These are phyloP conservation scores for Lagorchestes hirsutus DNA, from an alignment of 2,797 vertebrate species.

Conservation along the genomic window DNA sequence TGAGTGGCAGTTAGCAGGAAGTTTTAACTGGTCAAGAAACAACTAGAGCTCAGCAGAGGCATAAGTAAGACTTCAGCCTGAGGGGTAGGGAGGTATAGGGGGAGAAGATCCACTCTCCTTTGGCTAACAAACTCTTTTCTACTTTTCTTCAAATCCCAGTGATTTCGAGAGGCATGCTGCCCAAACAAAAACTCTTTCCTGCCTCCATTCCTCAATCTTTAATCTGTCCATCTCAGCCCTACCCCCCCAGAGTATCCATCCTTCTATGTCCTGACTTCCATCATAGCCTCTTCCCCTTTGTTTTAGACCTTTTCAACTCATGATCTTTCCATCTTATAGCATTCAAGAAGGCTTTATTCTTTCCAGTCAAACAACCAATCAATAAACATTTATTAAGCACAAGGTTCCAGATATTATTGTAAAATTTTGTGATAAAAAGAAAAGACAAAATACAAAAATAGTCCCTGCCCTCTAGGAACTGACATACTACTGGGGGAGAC, in stretches of 20 bases:
- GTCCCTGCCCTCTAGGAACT: neutral
- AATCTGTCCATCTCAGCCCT: neutral
- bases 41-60: neutral
- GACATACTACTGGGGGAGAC: neutral
- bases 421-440: neutral
- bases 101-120: neutral
- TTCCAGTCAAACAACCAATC: neutral
- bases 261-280: neutral
- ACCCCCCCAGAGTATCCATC: neutral
- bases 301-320: neutral
- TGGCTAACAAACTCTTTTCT: neutral
- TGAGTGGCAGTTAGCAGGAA: neutral
- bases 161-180: neutral
- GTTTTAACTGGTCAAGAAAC: neutral
- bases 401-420: neutral
- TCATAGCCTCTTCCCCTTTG: neutral
- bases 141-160: neutral
- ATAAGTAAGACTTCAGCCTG: neutral
- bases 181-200: neutral
- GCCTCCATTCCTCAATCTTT: neutral
- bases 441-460: neutral
- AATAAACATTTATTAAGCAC: neutral
- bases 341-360: neutral
- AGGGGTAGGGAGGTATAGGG: neutral
- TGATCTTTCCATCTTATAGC: neutral